phyloP scores from a whole-genome alignment of 2,797 vertebrate genomes.

The Gallinago nigripennis region DNA sequence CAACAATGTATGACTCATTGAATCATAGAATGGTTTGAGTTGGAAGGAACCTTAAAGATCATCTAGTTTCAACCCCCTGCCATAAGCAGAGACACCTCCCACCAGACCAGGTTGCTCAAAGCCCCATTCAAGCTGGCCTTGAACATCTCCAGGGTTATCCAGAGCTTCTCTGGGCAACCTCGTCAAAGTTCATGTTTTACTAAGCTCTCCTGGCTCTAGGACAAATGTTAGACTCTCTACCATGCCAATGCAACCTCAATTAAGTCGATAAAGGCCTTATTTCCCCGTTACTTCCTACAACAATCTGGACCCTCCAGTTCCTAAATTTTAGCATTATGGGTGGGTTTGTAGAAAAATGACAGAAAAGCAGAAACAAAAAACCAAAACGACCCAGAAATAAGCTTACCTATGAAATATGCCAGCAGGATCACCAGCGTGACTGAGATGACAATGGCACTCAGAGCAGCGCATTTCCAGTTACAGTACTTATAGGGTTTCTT shows the following conservation, averaged over 20 bases:
- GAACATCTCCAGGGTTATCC: background rate
- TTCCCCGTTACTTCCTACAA: background rate
- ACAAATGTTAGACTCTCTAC: background rate
- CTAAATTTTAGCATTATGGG: background rate
- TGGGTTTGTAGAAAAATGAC: background rate
- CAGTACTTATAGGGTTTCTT: conserved; percentile 98
- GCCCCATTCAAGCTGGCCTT: background rate
- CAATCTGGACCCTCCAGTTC: background rate
- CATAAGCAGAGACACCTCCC: background rate
- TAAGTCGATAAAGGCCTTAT: background rate
- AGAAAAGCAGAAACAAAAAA: background rate
- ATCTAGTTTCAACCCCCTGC: background rate
- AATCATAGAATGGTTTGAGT: background rate
- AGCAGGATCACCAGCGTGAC: conserved; percentile 92
- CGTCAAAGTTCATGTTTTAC: background rate
- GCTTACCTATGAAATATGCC: conserved; percentile 97
- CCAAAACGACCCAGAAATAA: background rate
- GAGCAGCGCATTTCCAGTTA: conserved; percentile 98
- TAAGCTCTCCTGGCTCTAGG: background rate
- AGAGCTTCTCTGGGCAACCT: background rate
- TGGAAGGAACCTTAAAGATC: background rate
- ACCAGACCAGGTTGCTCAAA: background rate
- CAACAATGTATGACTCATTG: background rate
- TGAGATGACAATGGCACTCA: conserved; percentile 95
- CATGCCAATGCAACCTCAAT: background rate